Base-by-base conservation (phyloP, 2,113 vertebrate genomes). In the Mastomys coucha region DNA sequence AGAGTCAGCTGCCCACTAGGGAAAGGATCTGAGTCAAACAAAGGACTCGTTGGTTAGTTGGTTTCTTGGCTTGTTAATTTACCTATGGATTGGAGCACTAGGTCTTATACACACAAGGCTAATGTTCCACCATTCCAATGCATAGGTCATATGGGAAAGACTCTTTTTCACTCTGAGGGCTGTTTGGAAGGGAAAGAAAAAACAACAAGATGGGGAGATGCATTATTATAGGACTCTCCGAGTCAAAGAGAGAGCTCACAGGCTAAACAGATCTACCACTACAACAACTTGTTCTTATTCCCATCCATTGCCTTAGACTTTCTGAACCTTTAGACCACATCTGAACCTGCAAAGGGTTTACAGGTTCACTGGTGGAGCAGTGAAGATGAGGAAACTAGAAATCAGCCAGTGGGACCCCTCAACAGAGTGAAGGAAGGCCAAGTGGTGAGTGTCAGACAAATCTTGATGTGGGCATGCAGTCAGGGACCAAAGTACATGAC, bases 111-210 rank as follows among this genome's bases (percentile, higher is more conserved):
- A 49, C 12, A 45, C 56, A 36, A 63, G 39, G 39, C 28, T 45
- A 78, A 49, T 49, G 31, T 17, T 58, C n/a, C 53, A 82, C 10
- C 45, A 39, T 11, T 73, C 9, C 89, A 36, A 45, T 33, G 49
- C 20, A 89, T 20, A 26, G 28, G 2, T 42, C 67, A 36, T 65
- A 65, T 31, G 28, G 49, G 51, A 42, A 81, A 88, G 26, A 2
- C 24, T 63, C 51, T 92, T 51, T 96, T 1, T 58, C 65, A 77
- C 20, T 60, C 28, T n/a, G 14, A 42, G 14, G 17, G 7, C 76
- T 70, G 2, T 96, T 95, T 77, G 17, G 56, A 67, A 96, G 58
- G 36, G 91, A 75, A 14, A 45, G 14, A 45, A n/a, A 84, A 86
- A 90, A 36, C 72, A 81, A 39, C 5, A 42, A 33, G 51, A 2